Base-by-base conservation (phyloP, 2,797 vertebrate species). In the Rhyacichthys aspro region DNA sequence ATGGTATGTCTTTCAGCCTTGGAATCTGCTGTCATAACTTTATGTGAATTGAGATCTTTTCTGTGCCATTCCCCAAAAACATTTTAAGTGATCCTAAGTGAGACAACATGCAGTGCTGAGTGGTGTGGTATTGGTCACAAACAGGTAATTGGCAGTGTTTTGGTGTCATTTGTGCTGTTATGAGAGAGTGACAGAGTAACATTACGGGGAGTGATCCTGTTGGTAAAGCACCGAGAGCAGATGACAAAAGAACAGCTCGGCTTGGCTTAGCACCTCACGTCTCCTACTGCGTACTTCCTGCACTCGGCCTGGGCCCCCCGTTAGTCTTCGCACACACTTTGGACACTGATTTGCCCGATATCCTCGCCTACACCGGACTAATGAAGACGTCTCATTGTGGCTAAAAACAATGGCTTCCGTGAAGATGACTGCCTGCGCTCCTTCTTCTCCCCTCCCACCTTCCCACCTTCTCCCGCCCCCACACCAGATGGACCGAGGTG, bases 331-430 rank as follows among this genome's bases (percentile, higher is more conserved):
- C 83, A 74, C 78, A 76, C 79, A 61, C 80, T 86, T 71, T 63
- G 45, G 14, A 70, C 69, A 83, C 78, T 78, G 73, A 65, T 70
- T 45, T 81, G 76, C 63, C 69, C 62, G 83, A 78, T 76, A 76
- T 83, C 71, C 46, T 79, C 80, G 76, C 92, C 91, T 71, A 92
- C 90, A 47, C 68, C 5, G 7, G 52, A 67, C 84, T 89, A 92
- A 93, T 92, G 88, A 91, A 92, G 86, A 90, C 71, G 32, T 83
- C 79, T 84, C 86, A 89, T 92, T 93, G 90, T 91, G 85, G 76
- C 82, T 77, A 74, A 81, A 90, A 91, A 92, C 90, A 91, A 92
- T 91, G 83, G 84, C 65, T 70, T 74, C 86, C 86, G 84, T 67
- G 79, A 87, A 73, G 80, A 91, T 74, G 83, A 87, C 86, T 76